These are phyloP conservation scores for Vulpes lagopus DNA, from an alignment of 2,113 vertebrate species.

Conservation along the genomic window DNA sequence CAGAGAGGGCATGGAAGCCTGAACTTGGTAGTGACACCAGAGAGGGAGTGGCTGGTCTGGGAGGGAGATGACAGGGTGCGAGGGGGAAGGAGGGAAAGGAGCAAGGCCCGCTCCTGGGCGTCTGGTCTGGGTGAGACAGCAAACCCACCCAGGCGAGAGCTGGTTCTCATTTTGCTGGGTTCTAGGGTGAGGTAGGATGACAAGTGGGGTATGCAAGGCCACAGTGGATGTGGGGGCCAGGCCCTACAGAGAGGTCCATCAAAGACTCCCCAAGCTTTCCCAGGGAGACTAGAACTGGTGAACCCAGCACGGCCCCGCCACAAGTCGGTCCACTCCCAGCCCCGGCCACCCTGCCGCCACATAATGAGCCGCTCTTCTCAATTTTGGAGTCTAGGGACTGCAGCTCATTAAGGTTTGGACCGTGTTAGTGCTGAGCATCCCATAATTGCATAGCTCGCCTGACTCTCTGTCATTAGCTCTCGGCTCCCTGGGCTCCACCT, in stretches of 20 bases:
- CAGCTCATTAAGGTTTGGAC: slow-evolving; percentile 80
- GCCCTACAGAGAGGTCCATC: not conserved
- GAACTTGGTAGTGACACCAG: not conserved
- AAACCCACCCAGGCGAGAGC: not conserved
- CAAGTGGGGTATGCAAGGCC: not conserved
- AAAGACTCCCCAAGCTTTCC: not conserved
- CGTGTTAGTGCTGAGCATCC: slow-evolving; percentile 69
- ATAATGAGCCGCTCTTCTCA: slow-evolving; percentile 76
- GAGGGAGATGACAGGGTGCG: not conserved
- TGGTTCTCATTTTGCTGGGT: not conserved
- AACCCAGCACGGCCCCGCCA: not conserved
- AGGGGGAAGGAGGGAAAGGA: no score
- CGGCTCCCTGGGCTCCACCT: slow-evolving; percentile 73
- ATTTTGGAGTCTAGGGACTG: slow-evolving; percentile 76
- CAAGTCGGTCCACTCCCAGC: not conserved
- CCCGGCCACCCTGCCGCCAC: slow-evolving; percentile 58
- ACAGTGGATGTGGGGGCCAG: not conserved
- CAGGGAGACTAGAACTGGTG: not conserved
- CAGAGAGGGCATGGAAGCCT: not conserved
- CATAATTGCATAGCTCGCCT: slow-evolving; percentile 81
- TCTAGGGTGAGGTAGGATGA: not conserved
- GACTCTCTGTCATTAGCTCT: slow-evolving; percentile 77
- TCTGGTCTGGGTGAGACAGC: not conserved
- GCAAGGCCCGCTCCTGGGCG: not conserved
- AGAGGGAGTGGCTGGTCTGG: no score